Evolutionary conservation across 2,888 invertebrate species (phyloP).

Genomic region (Lissonota sp.): DNA sequence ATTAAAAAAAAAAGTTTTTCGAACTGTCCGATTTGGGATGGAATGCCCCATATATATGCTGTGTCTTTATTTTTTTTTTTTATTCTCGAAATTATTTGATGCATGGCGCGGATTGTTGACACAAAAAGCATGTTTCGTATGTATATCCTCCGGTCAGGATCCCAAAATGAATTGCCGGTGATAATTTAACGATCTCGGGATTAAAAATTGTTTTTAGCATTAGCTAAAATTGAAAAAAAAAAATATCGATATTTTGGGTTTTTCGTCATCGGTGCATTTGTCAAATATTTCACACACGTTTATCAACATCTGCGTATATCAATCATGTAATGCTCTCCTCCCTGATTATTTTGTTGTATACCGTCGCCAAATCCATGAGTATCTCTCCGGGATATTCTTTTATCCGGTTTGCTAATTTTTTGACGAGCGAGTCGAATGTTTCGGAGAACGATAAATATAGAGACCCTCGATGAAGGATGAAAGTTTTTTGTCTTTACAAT

Average conservation of each 20-base stretch:
- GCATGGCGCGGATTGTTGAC: slow-evolving; percentile 45
- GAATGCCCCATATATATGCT: slow-evolving; percentile 13
- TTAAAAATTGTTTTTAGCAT: slow-evolving; percentile 17
- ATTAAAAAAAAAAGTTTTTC: no score
- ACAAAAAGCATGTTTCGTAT: slow-evolving; percentile 32
- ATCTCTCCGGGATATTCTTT: slow-evolving; percentile 14
- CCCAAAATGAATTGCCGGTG: slow-evolving; percentile 25
- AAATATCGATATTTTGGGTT: background rate
- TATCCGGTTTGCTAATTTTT: background rate
- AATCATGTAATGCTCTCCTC: slow-evolving; percentile 1
- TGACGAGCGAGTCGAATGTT: slow-evolving; percentile 23
- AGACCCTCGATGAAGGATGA: slow-evolving; percentile 28
- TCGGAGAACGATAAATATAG: slow-evolving; percentile 4
- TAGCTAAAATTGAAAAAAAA: slow-evolving; percentile 8
- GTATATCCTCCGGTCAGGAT: slow-evolving; percentile 11
- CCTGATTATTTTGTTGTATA: background rate
- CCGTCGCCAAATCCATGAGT: slow-evolving; percentile 12
- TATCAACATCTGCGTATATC: slow-evolving; percentile 22
- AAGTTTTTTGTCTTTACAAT: slow-evolving; percentile 33
- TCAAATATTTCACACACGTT: slow-evolving; percentile 2
- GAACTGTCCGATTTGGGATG: no score
- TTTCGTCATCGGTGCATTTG: background rate
- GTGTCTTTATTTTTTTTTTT: slow-evolving; percentile 66
- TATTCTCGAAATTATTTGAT: slow-evolving; percentile 75
- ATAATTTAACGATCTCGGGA: slow-evolving; percentile 25